Evolutionary conservation across 2,797 vertebrate species (phyloP), one percentile per base, ranked within the genome.

Genomic region (Pangasius djambal): DNA sequence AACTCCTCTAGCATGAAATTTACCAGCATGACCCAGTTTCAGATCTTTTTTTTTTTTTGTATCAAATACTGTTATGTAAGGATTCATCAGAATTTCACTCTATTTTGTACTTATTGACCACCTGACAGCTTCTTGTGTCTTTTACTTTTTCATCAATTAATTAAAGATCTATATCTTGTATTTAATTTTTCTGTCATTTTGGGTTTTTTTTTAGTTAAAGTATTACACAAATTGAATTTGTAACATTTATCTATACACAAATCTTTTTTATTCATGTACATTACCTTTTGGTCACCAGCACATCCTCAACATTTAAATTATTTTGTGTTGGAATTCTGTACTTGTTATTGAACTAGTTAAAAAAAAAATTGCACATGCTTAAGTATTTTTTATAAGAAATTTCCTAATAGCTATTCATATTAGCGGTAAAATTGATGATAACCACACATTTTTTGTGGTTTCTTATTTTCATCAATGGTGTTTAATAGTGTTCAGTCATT

Each of bases 121-220:
- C 9, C 44, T 31, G 63, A 50, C 63, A 31, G 40, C 44, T 50
- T 84, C 44, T 67, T 65, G 25, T 9, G 59, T 69, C 16, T 18
- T 34, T 40, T 52, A 48, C 15, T 52, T 85, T 67, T 69, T 52
- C 83, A 69, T 34, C 65, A 69, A 2, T 48, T 44, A 83, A 83
- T 48, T 69, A 69, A 85, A 85, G 63, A 85, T 69, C 44, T 69
- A 34, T 85, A 85, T 69, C 63, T 69, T 69, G 63, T 85, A 69
- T 52, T 20, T 22, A 1, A 69, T 1, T 69, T 31, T 67, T 50
- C 5, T 50, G 2, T 67, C 9, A 16, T 84, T 67, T 67, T 59
- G 22, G 16, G 3, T 20, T 72, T 20, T 20, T 22, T n/a, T n/a
- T n/a, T n/a, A n/a, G n/a, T n/a, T 40, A 7, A 70, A 70, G 16